Evolutionary conservation across 1,140 invertebrate genomes (phyloP).

Genomic region (Cotesia vestalis): DNA sequence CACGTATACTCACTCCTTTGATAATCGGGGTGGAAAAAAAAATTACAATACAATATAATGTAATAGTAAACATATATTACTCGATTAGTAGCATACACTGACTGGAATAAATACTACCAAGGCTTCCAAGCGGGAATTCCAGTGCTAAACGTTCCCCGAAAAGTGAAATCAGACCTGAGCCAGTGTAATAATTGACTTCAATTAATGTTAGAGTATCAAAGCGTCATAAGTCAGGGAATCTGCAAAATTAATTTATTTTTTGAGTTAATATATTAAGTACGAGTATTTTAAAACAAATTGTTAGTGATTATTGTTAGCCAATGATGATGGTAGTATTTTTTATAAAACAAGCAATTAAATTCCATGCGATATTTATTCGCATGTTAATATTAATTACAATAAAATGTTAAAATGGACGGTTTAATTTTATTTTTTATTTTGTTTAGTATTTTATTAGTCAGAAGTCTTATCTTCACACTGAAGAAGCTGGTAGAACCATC

Average conservation of each 20-base stretch:
- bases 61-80: conserved; percentile 47
- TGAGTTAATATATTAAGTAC: not conserved
- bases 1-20: not conserved
- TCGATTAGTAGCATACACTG: conserved; percentile 73
- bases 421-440: not conserved
- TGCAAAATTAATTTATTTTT: conserved; percentile 48
- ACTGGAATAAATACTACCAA: conserved; percentile 74
- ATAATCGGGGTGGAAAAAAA: not conserved
- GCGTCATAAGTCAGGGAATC: conserved; percentile 78
- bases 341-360: conserved; percentile 2
- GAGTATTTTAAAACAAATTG: not conserved
- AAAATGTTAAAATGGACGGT: conserved; percentile 16
- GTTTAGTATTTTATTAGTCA: not conserved
- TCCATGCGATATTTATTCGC: not conserved
- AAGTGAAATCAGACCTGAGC: conserved; percentile 60
- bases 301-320: conserved; percentile 9
- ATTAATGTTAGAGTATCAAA: conserved; percentile 71
- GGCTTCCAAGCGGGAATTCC: conserved; percentile 69
- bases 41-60: not conserved
- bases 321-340: conserved; percentile 32
- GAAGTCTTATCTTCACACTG: conserved; percentile 51
- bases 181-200: conserved; percentile 69
- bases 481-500: conserved; percentile 55
- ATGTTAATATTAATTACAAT: not conserved
- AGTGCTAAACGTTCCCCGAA: conserved; percentile 64